Evolutionary conservation across 2,888 invertebrate species (phyloP).

Genomic region (Ditylenchus weischeri): DNA sequence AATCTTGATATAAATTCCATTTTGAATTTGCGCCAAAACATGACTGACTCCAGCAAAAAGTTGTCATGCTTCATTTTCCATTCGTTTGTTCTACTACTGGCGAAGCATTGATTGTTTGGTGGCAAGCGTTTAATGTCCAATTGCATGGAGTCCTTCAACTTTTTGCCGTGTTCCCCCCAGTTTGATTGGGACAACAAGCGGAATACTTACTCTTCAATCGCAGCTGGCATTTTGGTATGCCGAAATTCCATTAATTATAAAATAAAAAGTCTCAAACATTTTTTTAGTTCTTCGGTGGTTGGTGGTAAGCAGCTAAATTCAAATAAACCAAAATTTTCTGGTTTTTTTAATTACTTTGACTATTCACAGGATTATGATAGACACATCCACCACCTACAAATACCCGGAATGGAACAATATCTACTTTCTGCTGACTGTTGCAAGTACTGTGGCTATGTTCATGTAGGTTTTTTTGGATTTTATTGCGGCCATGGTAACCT

Average conservation of each 20-base stretch:
- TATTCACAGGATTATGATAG: constrained; percentile 78
- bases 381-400: constrained; percentile 73
- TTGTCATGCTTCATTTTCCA: not conserved
- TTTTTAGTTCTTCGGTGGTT: constrained; percentile 4
- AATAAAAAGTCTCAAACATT: not conserved
- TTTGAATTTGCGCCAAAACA: not conserved
- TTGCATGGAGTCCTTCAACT: constrained; percentile 15
- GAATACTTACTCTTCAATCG: constrained; percentile 79
- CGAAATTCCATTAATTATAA: not conserved
- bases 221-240: constrained; percentile 79
- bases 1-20: not conserved
- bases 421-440: constrained; percentile 86
- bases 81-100: not conserved
- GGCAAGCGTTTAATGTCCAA: constrained; percentile 12
- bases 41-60: not conserved
- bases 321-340: not conserved
- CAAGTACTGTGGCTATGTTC: constrained; percentile 86
- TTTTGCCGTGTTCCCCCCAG: constrained; percentile 13
- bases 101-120: constrained; percentile 4
- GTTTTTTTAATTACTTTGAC: not conserved
- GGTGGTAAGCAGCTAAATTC: too few species aligned
- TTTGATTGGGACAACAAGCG: constrained; percentile 78
- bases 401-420: constrained; percentile 64
- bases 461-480: constrained; percentile 68
- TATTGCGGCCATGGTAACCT: too few species aligned